Base-by-base conservation (phyloP, 2,797 vertebrate genomes). In the Erethizon dorsatum region DNA sequence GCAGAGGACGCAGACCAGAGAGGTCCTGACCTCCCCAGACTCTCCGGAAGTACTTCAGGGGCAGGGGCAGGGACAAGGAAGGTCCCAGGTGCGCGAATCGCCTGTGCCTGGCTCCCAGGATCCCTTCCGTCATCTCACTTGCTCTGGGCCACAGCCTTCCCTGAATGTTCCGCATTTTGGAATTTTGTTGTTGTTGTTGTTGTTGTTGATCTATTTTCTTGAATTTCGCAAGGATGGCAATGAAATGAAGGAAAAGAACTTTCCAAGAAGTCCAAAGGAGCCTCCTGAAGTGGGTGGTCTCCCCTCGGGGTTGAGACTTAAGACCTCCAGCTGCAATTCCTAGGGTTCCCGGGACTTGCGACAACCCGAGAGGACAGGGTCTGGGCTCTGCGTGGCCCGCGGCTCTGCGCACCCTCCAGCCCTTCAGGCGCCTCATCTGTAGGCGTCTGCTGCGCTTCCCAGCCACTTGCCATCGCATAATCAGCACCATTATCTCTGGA, bases 401-500 rank as follows among this genome's bases (percentile, higher is more conserved):
- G 0, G 41, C 31, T 37, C 54, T 0, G 18, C 1, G 9, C 20
- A 18, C 12, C 1, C 37, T 59, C 54, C 1, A 0, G 9, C 54
- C 54, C n/a, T 26, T n/a, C 91, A 0, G 0, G 0, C 4, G 26
- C 37, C 82, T 92, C 14, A 33, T 86, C 91, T 33, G 84, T 50
- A 77, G 57, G 37, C 82, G 5, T 67, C 0, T 0, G 26, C 37
- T 47, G 82, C 18, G 6, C 15, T 2, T 85, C 33, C 37, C 56
- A 59, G 63, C 82, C 61, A 6, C 50, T 94, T 93, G 52, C 85
- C 24, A 3, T 95, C 6, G 95, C 20, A 0, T 83, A 95, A 97
- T 97, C 97, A 97, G 95, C 94, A 97, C 61, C 0, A 83, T 97
- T 94, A 94, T 57, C 71, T 84, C 96, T 41, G 87, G 97, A 57